Percentiles rank a stretch among this genome's conserved stretches.
phyloP scores from a whole-genome alignment of 2,888 invertebrate species.

The Ferdinandea cuprea region DNA sequence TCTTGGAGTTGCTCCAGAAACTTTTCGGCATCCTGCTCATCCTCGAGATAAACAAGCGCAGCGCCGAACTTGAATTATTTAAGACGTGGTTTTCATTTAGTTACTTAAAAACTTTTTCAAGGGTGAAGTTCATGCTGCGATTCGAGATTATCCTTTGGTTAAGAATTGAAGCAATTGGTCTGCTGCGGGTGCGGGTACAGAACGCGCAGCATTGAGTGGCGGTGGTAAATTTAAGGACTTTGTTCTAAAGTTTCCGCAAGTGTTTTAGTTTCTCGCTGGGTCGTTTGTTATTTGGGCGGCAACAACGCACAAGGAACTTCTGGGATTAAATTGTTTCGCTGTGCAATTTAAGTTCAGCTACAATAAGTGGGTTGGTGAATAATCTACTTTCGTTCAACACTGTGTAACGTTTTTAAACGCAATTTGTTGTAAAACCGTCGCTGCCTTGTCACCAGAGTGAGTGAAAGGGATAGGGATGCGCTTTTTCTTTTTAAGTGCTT shows the following conservation, averaged over 20 bases:
- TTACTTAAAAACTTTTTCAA: conserved; percentile 70
- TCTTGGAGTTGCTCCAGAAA: conserved; percentile 64
- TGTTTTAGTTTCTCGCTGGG: conserved; percentile 54
- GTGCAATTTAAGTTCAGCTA: conserved; percentile 62
- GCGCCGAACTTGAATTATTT: conserved; percentile 72
- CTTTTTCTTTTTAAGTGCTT: conserved; percentile 22
- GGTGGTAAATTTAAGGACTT: conserved; percentile 67
- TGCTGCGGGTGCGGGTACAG: too few relatives aligned
- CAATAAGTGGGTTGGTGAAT: conserved; percentile 48
- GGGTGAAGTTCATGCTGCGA: conserved; percentile 68
- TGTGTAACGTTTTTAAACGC: conserved; percentile 14
- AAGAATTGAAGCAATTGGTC: conserved; percentile 43
- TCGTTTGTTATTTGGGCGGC: conserved; percentile 28
- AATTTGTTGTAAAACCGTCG: conserved; percentile 49
- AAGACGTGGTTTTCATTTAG: conserved; percentile 74
- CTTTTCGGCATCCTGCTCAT: conserved; percentile 25
- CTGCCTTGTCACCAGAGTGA: background rate
- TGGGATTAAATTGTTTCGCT: conserved; percentile 68
- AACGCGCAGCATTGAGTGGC: background rate
- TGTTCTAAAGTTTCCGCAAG: conserved; percentile 57
- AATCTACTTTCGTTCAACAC: conserved; percentile 44
- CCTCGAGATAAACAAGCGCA: conserved; percentile 55
- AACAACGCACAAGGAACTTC: conserved; percentile 25
- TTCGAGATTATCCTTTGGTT: conserved; percentile 63
- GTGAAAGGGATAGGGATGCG: conserved; percentile 2